Conservation (phyloP, 2,113 vertebrate genomes). For the Nanger granti region DNA sequence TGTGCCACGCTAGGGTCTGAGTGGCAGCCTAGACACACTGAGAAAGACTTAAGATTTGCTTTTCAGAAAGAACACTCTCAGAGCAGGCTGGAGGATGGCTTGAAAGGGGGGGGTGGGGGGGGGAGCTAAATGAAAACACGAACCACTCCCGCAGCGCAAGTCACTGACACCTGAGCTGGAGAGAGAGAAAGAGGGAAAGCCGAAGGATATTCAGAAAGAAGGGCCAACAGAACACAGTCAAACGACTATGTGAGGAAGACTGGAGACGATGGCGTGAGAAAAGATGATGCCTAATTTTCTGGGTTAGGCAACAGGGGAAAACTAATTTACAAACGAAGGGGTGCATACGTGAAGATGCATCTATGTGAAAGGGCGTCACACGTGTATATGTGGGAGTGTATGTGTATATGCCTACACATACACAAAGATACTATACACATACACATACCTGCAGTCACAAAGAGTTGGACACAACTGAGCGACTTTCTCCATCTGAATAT, state of each 20-base stretch:
- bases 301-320: not conserved
- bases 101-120: not conserved
- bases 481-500: not conserved
- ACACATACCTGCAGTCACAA: too few species aligned
- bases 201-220: not conserved
- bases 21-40: not conserved
- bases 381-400: fast-evolving
- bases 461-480: not conserved
- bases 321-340: not conserved
- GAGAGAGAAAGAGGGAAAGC: not conserved
- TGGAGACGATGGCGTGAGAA: not conserved
- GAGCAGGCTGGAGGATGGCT: not conserved
- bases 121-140: not conserved
- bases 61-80: not conserved
- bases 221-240: not conserved
- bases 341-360: too few species aligned
- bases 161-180: not conserved
- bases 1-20: not conserved
- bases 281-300: not conserved
- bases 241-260: too few species aligned
- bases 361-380: not conserved
- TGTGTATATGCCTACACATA: not conserved
- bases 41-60: not conserved
- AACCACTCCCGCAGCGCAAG: not conserved
- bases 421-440: not conserved